Evolutionary conservation across 1,140 invertebrate genomes (phyloP).

Genomic region (Lepidurus apus): DNA sequence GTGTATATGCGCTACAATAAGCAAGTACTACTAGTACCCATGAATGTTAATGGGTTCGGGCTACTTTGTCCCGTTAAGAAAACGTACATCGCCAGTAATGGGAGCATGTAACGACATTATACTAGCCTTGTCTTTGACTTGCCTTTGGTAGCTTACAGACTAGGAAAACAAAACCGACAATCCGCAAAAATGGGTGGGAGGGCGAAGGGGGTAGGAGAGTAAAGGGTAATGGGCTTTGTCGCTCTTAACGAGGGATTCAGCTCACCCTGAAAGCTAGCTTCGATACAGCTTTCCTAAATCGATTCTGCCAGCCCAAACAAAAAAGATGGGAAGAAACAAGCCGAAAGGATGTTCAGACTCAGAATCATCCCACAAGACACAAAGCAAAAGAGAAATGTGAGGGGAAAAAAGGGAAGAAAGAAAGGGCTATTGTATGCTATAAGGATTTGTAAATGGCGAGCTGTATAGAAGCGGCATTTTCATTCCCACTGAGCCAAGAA

Average conservation of each 20-base stretch:
- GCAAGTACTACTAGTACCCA: too few relatives aligned
- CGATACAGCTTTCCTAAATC: conserved; percentile 13
- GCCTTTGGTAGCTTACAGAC: too few relatives aligned
- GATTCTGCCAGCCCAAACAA: background rate
- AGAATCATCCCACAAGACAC: conserved; percentile 5
- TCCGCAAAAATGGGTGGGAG: background rate
- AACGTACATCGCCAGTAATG: too few relatives aligned
- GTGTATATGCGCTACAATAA: too few relatives aligned
- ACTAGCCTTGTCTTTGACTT: too few relatives aligned
- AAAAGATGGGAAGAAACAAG: background rate
- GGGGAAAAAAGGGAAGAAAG: background rate
- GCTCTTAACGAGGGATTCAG: conserved; percentile 14
- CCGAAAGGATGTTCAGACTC: background rate
- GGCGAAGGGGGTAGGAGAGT: background rate
- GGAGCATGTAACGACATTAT: too few relatives aligned
- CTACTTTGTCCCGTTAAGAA: too few relatives aligned
- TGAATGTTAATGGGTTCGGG: too few relatives aligned
- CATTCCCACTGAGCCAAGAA: conserved; percentile 8
- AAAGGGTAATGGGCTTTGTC: conserved; percentile 17
- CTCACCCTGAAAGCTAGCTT: background rate
- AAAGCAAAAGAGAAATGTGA: background rate
- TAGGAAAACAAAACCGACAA: background rate
- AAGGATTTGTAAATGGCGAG: background rate
- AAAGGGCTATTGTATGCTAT: background rate
- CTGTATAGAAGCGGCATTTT: background rate